Evolutionary conservation across 2,797 vertebrate genomes (phyloP).

Genomic region (Melanotaenia boesemani): DNA sequence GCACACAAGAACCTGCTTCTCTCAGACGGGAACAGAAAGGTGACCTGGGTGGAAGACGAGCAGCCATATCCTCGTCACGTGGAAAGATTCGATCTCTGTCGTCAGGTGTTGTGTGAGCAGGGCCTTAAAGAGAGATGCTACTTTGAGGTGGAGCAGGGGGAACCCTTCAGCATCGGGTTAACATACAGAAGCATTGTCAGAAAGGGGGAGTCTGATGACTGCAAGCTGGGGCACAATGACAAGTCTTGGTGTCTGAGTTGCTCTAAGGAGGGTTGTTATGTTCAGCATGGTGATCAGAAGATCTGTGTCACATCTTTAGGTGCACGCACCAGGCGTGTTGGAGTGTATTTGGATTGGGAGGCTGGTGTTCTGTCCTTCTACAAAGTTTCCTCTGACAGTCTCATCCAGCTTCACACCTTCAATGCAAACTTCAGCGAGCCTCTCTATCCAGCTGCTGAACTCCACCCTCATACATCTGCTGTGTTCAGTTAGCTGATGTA

Average conservation of each 20-base stretch:
- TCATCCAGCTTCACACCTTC: conserved; percentile 17
- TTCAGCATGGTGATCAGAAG: fast-evolving
- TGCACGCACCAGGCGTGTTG: conserved; percentile 23
- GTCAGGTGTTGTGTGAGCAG: conserved; percentile 46
- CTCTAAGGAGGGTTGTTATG: not conserved
- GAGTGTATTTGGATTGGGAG: conserved; percentile 45
- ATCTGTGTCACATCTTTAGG: not conserved
- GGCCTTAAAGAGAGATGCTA: conserved; percentile 35
- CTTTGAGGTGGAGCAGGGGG: conserved; percentile 42
- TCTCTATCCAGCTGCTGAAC: too few relatives aligned
- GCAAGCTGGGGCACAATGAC: conserved; percentile 13
- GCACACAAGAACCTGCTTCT: conserved; percentile 44
- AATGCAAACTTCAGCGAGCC: too few relatives aligned
- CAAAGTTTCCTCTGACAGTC: conserved; percentile 28
- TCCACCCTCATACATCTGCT: too few relatives aligned
- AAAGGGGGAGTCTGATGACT: fast-evolving
- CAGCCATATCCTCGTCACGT: not conserved
- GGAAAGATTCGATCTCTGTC: conserved; percentile 15
- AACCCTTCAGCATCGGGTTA: conserved; percentile 35
- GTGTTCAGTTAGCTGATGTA: too few relatives aligned
- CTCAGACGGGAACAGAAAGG: conserved; percentile 40
- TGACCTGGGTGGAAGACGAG: conserved; percentile 22
- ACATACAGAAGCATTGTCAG: conserved; percentile 26
- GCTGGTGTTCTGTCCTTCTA: conserved; percentile 57
- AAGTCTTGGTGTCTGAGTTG: conserved; percentile 47